A percentile compares a stretch with the other conserved stretches of the same genome.
These are phyloP conservation scores for Alosa alosa DNA, from an alignment of 2,113 vertebrate genomes.

Conservation along the genomic window DNA sequence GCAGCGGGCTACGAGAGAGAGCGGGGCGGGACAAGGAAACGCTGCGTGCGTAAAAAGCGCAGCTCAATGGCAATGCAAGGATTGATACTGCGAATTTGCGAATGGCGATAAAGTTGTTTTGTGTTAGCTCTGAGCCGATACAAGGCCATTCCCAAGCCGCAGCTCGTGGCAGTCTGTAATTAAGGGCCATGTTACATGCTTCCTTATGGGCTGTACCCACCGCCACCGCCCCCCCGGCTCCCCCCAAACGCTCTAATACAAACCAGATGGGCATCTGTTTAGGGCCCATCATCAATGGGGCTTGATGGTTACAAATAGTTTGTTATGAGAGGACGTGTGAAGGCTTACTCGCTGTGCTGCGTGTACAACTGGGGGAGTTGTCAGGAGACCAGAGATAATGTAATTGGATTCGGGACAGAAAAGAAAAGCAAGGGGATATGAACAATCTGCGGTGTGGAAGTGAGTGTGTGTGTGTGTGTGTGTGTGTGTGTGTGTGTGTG, in stretches of 20 bases:
- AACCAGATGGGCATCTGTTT: conserved; percentile 85
- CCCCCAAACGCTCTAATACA: conserved; percentile 74
- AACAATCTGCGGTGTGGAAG: background rate
- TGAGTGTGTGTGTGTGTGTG: background rate
- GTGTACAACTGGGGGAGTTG: conserved; percentile 63
- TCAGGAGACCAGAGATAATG: conserved; percentile 76
- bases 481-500: background rate
- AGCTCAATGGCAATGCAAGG: too few species aligned
- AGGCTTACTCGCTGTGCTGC: conserved; percentile 59
- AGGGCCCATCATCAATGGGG: conserved; percentile 83
- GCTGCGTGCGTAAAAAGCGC: too few species aligned
- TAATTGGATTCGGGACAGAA: conserved; percentile 70
- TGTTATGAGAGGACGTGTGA: conserved; percentile 81
- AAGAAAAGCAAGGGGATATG: conserved; percentile 10
- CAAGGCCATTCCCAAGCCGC: conserved; percentile 42
- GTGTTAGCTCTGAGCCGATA: conserved; percentile 64
- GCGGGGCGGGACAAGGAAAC: too few species aligned
- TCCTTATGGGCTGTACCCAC: conserved; percentile 74
- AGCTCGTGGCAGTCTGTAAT: conserved; percentile 76
- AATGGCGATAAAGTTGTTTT: conserved; percentile 73
- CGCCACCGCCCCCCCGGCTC: conserved; percentile 65
- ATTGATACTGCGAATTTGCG: too few species aligned
- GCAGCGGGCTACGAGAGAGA: too few species aligned
- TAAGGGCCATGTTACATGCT: conserved; percentile 84
- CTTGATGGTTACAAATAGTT: conserved; percentile 79